These are phyloP conservation scores for Drosophila silvestris DNA, from an alignment of 2,888 invertebrate species.

Conservation along the genomic window DNA sequence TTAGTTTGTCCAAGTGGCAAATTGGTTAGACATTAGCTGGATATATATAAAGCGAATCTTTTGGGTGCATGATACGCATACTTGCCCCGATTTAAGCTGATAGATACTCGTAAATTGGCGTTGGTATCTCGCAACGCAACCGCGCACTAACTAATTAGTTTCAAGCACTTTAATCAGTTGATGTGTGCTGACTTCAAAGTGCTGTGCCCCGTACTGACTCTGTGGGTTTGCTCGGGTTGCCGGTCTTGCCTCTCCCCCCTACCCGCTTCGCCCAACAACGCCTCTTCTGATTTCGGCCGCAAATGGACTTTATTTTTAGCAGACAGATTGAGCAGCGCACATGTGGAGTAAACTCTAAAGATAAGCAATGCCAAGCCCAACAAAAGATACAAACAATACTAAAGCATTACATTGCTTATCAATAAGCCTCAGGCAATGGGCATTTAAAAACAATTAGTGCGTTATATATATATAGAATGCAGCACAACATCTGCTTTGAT, in stretches of 20 bases:
- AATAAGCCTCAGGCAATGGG: conserved; percentile 19
- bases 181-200: conserved; percentile 34
- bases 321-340: conserved; percentile 35
- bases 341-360: conserved; percentile 58
- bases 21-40: not conserved
- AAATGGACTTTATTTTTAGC: conserved; percentile 42
- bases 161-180: conserved; percentile 30
- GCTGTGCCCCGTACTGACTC: conserved; percentile 1
- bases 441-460: conserved; percentile 13
- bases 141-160: conserved; percentile 40
- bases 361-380: conserved; percentile 64
- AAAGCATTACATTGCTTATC: conserved; percentile 39
- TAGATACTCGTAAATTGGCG: conserved; percentile 12
- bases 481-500: conserved; percentile 3
- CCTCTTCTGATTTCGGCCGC: not conserved
- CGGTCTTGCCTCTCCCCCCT: not conserved
- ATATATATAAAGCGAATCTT: not conserved
- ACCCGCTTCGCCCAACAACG: not conserved
- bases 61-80: not conserved
- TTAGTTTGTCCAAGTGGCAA: not conserved
- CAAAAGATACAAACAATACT: conserved; percentile 13
- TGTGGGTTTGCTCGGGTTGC: conserved; percentile 19
- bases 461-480: not conserved
- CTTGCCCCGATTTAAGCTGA: not conserved
- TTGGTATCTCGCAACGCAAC: conserved; percentile 10